Evolutionary conservation across 1,140 invertebrate genomes (phyloP).

Genomic region (Ectropis grisescens): DNA sequence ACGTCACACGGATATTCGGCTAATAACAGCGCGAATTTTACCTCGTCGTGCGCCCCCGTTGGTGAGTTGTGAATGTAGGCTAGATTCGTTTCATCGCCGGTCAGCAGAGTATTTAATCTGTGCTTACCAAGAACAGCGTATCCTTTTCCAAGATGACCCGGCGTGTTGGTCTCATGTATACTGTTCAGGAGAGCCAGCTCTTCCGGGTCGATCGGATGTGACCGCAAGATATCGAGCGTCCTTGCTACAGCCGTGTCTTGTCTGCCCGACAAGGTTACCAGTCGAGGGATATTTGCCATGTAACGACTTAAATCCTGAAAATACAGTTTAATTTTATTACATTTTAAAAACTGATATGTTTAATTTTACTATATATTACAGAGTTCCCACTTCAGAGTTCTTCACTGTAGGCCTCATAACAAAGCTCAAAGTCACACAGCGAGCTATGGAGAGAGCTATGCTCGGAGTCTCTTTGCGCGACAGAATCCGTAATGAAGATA

Average conservation of each 20-base stretch:
- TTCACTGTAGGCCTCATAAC: too few species aligned
- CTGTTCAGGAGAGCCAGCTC: background rate
- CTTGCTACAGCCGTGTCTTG: background rate
- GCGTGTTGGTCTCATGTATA: background rate
- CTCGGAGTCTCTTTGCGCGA: too few species aligned
- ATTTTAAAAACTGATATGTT: background rate
- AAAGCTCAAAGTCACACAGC: too few species aligned
- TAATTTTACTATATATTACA: background rate
- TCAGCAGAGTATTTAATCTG: too few species aligned
- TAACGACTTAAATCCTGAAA: background rate
- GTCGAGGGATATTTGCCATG: background rate
- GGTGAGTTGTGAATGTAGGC: too few species aligned
- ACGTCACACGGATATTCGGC: too few species aligned
- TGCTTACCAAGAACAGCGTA: background rate
- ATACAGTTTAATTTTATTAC: background rate
- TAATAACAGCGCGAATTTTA: too few species aligned
- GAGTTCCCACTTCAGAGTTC: too few species aligned
- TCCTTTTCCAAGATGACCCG: background rate
- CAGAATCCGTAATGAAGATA: too few species aligned
- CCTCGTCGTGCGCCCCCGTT: too few species aligned
- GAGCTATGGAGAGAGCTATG: too few species aligned
- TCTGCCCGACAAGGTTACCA: background rate
- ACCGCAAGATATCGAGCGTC: background rate
- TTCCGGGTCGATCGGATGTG: background rate
- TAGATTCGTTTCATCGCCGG: too few species aligned